A percentile compares a stretch with the other conserved stretches of the same genome.
phyloP scores from a whole-genome alignment of 2,888 invertebrate genomes.

The Stegophylla sp. region DNA sequence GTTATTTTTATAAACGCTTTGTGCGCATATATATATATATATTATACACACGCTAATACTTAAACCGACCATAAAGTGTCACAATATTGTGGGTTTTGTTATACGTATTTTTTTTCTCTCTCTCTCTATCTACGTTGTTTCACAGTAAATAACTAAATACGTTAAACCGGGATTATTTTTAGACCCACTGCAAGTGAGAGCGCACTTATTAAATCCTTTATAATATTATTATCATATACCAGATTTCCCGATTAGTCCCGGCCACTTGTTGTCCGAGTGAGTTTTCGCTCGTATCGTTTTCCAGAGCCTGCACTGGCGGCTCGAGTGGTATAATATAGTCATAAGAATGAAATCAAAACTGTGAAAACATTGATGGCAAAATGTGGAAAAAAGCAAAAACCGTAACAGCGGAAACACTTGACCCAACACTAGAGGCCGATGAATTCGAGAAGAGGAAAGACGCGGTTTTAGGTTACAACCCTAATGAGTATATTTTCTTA shows the following conservation, averaged over 20 bases:
- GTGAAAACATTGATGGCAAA: no score
- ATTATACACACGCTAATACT: not conserved
- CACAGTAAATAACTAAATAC: slow-evolving; percentile 8
- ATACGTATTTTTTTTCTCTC: slow-evolving; percentile 12
- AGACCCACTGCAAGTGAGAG: not conserved
- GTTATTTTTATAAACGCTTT: slow-evolving; percentile 32
- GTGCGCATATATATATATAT: not conserved
- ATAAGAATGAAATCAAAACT: no score
- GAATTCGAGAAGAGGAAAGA: no score
- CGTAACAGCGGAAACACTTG: no score
- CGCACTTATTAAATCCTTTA: slow-evolving; percentile 33
- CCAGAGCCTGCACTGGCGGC: not conserved
- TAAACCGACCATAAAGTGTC: slow-evolving; percentile 38
- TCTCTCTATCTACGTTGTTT: no score
- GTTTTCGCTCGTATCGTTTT: not conserved
- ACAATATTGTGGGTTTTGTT: slow-evolving; percentile 31
- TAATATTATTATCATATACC: no score
- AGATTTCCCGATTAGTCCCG: slow-evolving; percentile 21
- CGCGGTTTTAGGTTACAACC: no score
- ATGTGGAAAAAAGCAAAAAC: no score
- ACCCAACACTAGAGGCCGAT: no score
- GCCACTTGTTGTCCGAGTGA: slow-evolving; percentile 37
- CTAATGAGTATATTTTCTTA: no score
- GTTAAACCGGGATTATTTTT: slow-evolving; percentile 42
- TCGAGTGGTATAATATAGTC: no score